phyloP scores from a whole-genome alignment of 2,113 vertebrate species.

The Etheostoma cragini region DNA sequence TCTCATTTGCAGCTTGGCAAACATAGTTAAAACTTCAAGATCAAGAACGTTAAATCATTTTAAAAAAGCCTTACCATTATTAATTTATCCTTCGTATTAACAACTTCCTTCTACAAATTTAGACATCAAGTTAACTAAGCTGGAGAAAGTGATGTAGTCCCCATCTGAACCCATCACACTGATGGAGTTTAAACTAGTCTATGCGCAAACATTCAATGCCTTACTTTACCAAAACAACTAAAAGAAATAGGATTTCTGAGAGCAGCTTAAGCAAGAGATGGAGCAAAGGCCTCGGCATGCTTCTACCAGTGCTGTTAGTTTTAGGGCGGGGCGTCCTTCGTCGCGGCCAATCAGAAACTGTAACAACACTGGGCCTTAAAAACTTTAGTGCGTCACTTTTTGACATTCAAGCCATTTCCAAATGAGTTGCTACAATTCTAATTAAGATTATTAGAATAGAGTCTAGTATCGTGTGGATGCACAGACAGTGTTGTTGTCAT shows the following conservation, averaged over 20 bases:
- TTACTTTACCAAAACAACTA: neutral
- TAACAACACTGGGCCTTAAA: too few species aligned
- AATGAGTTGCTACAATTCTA: too few species aligned
- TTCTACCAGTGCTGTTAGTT: neutral
- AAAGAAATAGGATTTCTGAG: neutral
- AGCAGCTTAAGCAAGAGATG: slow-evolving; percentile 21
- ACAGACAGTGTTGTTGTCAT: too few species aligned
- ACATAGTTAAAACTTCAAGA: slow-evolving; percentile 21
- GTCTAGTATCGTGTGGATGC: too few species aligned
- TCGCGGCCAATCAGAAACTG: too few species aligned
- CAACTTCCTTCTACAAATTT: slow-evolving; percentile 1
- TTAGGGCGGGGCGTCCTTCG: too few species aligned
- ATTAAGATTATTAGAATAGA: too few species aligned
- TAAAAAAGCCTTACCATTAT: slow-evolving; percentile 1
- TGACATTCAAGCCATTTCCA: too few species aligned
- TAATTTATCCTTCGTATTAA: slow-evolving; percentile 17
- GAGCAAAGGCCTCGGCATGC: neutral
- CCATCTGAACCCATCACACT: neutral
- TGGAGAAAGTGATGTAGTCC: neutral
- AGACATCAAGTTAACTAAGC: neutral
- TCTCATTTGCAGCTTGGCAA: slow-evolving; percentile 40
- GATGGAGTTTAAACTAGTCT: neutral
- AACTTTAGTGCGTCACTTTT: too few species aligned
- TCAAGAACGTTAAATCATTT: slow-evolving; percentile 26
- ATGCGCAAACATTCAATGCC: neutral